Base-by-base conservation (phyloP, 2,797 vertebrate genomes). In the Peromyscus melanophrys region DNA sequence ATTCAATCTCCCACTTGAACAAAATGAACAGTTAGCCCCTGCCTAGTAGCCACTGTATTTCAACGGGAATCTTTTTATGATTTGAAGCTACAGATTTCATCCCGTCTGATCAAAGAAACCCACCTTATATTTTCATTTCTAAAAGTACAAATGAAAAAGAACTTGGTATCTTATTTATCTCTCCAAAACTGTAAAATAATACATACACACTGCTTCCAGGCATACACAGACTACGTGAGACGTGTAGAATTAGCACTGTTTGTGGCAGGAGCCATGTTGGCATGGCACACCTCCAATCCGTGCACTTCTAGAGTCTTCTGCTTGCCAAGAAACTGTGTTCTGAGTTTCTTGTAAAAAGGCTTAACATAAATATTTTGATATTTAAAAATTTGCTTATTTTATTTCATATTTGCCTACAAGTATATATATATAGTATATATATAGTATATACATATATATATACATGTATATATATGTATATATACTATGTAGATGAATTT, bases 61-160 rank as follows among this genome's bases (percentile, higher is more conserved):
- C 10, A 52, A 29, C 31, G 92, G 82, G n/a, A 57, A 93, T 57
- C 31, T 71, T 85, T 37, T 31, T 59, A 0, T 82, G 49, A 85
- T 81, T 80, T 92, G 49, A 67, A 59, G 49, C 40, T 71, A 29
- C 21, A 16, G 71, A 81, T 46, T 81, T 76, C 73, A 69, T 4
- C 9, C 29, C 69, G 9, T 69, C 69, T 83, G 34, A 69, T 37
- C 49, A 82, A 27, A 80, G 29, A 34, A 95, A 40, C 13, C 71
- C 69, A 86, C 77, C 67, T 78, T 75, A 73, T 37, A 49, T 85
- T 93, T 93, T 89, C 40, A 34, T 37, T 89, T 34, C 78, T 52
- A 82, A 81, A 76, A 73, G n/a, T 52, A 4, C 43, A 93, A 91
- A 37, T 34, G 92, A 16, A 43, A 93, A 91, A 91, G 46, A 90